Evolutionary conservation across 2,797 vertebrate genomes (phyloP), one percentile per base, ranked within the genome.

Genomic region (Girardinus metallicus): DNA sequence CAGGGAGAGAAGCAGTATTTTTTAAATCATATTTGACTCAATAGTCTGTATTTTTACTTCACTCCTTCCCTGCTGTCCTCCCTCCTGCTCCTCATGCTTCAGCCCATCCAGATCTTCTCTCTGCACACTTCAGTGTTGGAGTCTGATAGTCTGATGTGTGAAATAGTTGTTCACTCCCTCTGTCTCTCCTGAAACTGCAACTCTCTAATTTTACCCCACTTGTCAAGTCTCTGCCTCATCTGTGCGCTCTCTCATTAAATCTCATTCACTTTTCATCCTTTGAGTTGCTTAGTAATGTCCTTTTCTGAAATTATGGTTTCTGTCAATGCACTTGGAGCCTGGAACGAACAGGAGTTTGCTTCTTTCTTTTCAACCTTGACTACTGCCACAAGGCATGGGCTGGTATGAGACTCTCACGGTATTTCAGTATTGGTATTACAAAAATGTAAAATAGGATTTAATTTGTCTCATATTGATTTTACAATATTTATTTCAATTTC

Each of bases 61-160:
- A 83, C 80, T 90, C 84, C 82, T 87, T 70, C 81, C 84, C 81
- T 83, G 64, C 83, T 82, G 78, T 91, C 86, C 83, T 92, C 86
- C 90, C 81, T 79, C 85, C 83, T 15, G 21, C 70, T 80, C 85
- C 83, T 80, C 76, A 81, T 79, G 78, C 89, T 89, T 86, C 86
- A 86, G 80, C 85, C 74, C 55, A 76, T 80, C 75, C 71, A 29
- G 72, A 80, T 71, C 85, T 83, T 51, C 23, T 60, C 79, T 83
- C 26, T 1, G 9, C 81, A 85, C 72, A n/a, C 36, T 80, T 81
- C 60, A 47, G 71, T 82, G 80, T 55, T 82, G 85, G 89, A 92
- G 88, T 91, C 92, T 87, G 88, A 93, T 90, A 84, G 91, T 91
- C 91, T 92, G 86, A 92, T 83, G 64, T 89, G 84, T 80, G 84